Evolutionary conservation across 2,888 invertebrate species (phyloP), one percentile per base, ranked within the genome.

Genomic region (Chrysolina haemoptera): DNA sequence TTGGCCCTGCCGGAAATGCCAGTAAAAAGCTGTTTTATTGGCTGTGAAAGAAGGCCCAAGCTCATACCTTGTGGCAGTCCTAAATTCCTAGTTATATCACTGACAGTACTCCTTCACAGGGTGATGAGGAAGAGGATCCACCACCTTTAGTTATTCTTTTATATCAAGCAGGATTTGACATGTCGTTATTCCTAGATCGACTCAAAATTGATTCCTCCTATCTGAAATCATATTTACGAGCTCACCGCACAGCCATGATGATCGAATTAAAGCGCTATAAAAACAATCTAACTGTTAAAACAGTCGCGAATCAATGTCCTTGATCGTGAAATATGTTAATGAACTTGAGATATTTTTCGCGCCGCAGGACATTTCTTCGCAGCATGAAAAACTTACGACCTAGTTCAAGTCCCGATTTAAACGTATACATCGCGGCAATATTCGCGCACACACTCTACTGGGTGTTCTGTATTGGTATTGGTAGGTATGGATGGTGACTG

Each of bases 251-350:
- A 53, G 11, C 41, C 8, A 63, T 12, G 40, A 16, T 41, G 16
- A 11, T 16, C 35, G 14, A 65, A 22, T 65, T 46, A 43, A 14
- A 43, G 22, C 35, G 66, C 14, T 53, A 27, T 41, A 16, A 53
- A 53, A 67, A 53, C 0, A 53, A 46, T 65, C 43, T 82, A 82
- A 83, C 82, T 80, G 82, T 83, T 80, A 75, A 78, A 70, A 18
- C 67, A 69, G 67, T 67, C 68, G 77, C 78, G 74, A 79, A 79
- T 77, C 78, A 10, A 71, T 73, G 78, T 74, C 76, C 71, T 73
- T 70, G 78, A 76, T 76, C 73, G 74, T 71, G 71, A 76, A 80
- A 79, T 79, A 80, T 81, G 79, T 78, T 80, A 79, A 80, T 78
- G 79, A 79, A 79, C 77, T 73, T 50, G 41, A 22, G 41, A 64